These are phyloP conservation scores for Nephrotoma appendiculata DNA, from an alignment of 2,888 invertebrate genomes.

Conservation along the genomic window DNA sequence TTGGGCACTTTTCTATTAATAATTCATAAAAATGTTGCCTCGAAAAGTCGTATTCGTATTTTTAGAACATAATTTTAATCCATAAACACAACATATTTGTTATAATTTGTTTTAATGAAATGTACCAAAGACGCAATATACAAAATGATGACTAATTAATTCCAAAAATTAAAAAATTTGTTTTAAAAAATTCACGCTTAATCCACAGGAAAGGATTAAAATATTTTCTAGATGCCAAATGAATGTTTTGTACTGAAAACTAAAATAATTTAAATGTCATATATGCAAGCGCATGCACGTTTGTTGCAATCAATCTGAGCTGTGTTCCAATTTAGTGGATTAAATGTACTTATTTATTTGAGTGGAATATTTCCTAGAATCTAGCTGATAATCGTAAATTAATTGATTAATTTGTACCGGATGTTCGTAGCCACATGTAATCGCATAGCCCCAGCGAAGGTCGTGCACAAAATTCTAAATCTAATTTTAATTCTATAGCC, in stretches of 20 bases:
- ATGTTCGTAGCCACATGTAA: not conserved
- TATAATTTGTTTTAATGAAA: not conserved
- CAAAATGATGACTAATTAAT: not conserved
- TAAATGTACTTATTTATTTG: not conserved
- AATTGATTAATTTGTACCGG: not conserved
- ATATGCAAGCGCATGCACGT: not conserved
- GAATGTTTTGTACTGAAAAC: not conserved
- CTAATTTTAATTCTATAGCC: not conserved
- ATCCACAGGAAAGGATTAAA: not conserved
- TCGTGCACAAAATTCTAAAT: not conserved
- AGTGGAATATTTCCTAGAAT: not conserved
- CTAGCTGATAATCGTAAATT: not conserved
- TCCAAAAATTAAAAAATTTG: not conserved
- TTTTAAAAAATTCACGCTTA: not conserved
- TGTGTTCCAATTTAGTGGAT: not conserved
- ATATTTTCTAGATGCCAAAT: not conserved
- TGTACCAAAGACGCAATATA: not conserved
- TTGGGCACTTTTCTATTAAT: too few relatives aligned
- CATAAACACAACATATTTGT: not conserved
- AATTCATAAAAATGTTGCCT: too few relatives aligned
- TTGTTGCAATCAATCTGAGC: not conserved
- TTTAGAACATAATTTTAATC: not conserved
- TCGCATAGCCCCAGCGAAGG: not conserved
- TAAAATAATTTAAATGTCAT: not conserved
- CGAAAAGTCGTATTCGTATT: too few relatives aligned